Evolutionary conservation across 1,140 invertebrate species (phyloP), one percentile per base, ranked within the genome.

Genomic region (Gonioctena quinquepunctata): DNA sequence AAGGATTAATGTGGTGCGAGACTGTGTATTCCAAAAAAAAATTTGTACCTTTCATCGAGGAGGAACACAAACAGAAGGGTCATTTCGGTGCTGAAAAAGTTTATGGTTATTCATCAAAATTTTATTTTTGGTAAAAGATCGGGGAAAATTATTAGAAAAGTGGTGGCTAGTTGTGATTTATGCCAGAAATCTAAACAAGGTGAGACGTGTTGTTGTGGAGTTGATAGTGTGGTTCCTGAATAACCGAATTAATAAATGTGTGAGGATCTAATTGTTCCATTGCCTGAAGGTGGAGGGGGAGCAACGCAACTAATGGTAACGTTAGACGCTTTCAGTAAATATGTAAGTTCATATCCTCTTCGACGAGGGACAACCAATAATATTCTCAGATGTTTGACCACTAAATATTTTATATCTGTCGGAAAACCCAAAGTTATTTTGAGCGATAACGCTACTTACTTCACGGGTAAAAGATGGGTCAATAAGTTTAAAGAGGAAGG

Each of bases 61-160:
- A n/a, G n/a, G n/a, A n/a, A n/a, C n/a, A n/a, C n/a, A n/a, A n/a
- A n/a, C n/a, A n/a, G n/a, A n/a, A n/a, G n/a, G n/a, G 27, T 33
- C 27, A 33, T 33, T 33, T 33, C 13, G 27, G 27, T 1, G 6
- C 27, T 7, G 22, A 65, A 13, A 22, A 54, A 52, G 16, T 18
- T 18, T 49, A 21, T 26, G 16, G 33, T 16, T 18, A 21, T 19
- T 52, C 52, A 6, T 11, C 16, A 54, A 48, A 50, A 1, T 18
- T 57, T 65, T 48, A 65, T 65, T 54, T 50, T 65, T 65, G 33
- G 33, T 19, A 13, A 4, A 65, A 54, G 16, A 65, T n/a, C n/a
- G n/a, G n/a, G n/a, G n/a, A n/a, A n/a, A n/a, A n/a, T n/a, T n/a
- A n/a, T n/a, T n/a, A n/a, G n/a, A n/a, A n/a, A n/a, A n/a, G n/a